Base-by-base conservation (phyloP, 2,888 invertebrate species). In the Perithous albicinctus region DNA sequence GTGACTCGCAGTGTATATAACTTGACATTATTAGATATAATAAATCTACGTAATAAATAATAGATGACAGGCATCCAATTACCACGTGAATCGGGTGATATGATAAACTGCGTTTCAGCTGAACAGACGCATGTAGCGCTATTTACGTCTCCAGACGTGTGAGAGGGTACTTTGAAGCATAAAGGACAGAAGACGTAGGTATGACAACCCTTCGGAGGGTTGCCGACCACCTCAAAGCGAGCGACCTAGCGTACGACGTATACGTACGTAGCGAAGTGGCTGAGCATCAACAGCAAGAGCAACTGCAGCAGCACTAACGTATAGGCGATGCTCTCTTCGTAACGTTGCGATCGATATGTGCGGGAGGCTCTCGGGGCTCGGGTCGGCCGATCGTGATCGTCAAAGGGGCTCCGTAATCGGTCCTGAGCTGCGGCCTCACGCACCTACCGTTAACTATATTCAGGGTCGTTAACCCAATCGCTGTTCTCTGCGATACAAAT, bases 371-470 rank as follows among this genome's bases (percentile, higher is more conserved):
- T 75, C 84, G 84, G 85, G 51, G 84, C 80, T 85, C 85, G 83
- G 85, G 85, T 80, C 82, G 85, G 85, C 85, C 84, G 88, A 88
- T 88, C 88, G 86, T 86, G 88, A 88, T 88, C 88, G 88, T 88
- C 88, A 88, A 88, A 88, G 88, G 88, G 87, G 88, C 87, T 87
- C n/a, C 87, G 88, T 88, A 88, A 88, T 88, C 88, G 88, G 88
- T 87, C 88, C 85, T 88, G 87, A 88, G 67, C 77, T 74, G 88
- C 85, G 87, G 87, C 86, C 88, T 88, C 88, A 88, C 88, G 88
- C 88, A 88, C 88, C 88, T 88, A 81, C 86, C 86, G 86, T 86
- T 86, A 87, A 81, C 86, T 85, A 88, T 85, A 88, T 86, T 87
- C 87, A 86, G 86, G 88, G 88, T 88, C 88, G 88, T 88, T 88